Percentiles rank a stretch among this genome's conserved stretches.
phyloP scores from a whole-genome alignment of 2,888 invertebrate genomes.

The Itoplectis maculator region DNA sequence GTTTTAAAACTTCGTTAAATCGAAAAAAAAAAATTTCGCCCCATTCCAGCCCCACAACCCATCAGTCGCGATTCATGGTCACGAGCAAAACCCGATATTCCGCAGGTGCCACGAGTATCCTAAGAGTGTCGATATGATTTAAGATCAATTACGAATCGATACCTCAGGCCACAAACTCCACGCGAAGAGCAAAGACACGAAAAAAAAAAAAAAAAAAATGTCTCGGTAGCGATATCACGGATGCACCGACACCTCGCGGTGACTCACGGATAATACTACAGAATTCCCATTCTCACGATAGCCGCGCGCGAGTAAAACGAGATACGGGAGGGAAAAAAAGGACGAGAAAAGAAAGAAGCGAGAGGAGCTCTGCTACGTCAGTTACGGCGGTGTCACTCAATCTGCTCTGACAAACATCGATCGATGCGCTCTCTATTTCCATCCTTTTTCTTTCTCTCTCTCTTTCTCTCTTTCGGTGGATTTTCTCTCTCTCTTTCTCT shows the following conservation, averaged over 20 bases:
- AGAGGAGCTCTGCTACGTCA: constrained; percentile 6
- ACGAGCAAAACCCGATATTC: background rate
- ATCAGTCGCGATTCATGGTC: too few species aligned
- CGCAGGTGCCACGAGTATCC: background rate
- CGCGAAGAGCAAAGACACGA: background rate
- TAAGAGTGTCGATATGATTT: constrained; percentile 9
- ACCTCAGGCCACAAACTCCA: constrained; percentile 21
- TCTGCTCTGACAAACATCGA: constrained; percentile 59
- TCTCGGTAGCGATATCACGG: constrained; percentile 4
- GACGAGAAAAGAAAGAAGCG: constrained; percentile 23
- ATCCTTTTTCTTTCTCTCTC: constrained; percentile 13
- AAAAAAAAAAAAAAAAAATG: constrained; percentile 13
- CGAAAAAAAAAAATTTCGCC: too few species aligned
- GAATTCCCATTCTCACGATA: constrained; percentile 61
- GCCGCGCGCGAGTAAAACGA: constrained; percentile 42
- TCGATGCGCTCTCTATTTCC: constrained; percentile 52
- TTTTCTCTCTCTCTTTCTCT: too few species aligned
- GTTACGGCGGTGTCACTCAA: constrained; percentile 50
- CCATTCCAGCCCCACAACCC: too few species aligned
- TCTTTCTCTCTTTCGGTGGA: constrained; percentile 2
- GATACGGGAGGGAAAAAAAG: constrained; percentile 29
- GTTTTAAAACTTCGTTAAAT: too few species aligned
- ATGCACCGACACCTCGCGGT: constrained; percentile 36
- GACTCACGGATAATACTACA: constrained; percentile 29
- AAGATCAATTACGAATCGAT: constrained; percentile 36